Base-by-base conservation (phyloP, 2,113 vertebrate genomes). In the Setophaga kirtlandii region DNA sequence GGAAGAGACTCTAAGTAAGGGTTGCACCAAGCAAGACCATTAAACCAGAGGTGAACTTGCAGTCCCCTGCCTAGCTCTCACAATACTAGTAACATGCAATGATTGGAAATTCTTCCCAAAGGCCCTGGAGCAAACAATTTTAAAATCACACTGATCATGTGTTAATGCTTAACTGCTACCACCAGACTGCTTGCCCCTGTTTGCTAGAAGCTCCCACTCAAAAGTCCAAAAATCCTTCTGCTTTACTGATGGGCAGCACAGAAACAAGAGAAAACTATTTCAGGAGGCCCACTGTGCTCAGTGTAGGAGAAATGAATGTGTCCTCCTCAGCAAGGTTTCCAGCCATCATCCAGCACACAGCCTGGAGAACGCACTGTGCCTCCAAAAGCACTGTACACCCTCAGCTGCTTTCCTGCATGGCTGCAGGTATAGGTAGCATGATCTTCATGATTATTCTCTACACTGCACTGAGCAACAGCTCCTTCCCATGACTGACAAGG, bases 311-410 rank as follows among this genome's bases (percentile, higher is more conserved):
- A 67, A 80, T 13, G 3, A 37, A 83, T 9, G 44, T 53, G 6
- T 5, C 24, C 41, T 82, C 20, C 42, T 21, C 63, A 69, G 74
- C n/a, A 59, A 64, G 58, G 41, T 53, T 76, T 71, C 44, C 50
- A 62, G 39, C 21, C 39, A 44, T 16, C 58, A 64, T 10, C 19
- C n/a, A 53, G 41, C 37, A n/a, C 15, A 7, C 49, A 37, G 21
- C 30, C 2, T 46, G 53, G 18, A 71, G 31, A 83, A 81, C 0
- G 6, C 30, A 71, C 44, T 0, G 0, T 14, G 25, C 11, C 53
- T 31, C 24, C 6, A 1, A 19, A 10, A 70, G 81, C 71, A 31
- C 17, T 59, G 83, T 21, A 50, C 25, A 59, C 16, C 31, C 71
- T 68, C 46, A 73, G 63, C 21, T 1, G 5, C 89, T 18, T 41